Percentiles rank a stretch among this genome's conserved stretches.
These are phyloP conservation scores for Lydus trimaculatus DNA, from an alignment of 2,888 invertebrate genomes.

Conservation along the genomic window DNA sequence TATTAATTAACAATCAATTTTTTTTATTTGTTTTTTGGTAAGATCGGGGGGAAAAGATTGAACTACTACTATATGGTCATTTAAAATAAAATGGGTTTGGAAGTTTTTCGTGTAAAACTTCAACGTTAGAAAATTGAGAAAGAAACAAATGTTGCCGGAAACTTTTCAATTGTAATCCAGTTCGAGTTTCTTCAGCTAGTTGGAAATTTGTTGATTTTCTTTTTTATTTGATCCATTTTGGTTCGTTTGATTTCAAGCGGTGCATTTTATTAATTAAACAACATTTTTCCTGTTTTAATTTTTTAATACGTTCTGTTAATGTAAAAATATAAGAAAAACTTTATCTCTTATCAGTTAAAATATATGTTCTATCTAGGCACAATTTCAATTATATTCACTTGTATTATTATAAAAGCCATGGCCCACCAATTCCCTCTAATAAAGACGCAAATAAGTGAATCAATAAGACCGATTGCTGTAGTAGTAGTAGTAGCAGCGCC, in stretches of 20 bases:
- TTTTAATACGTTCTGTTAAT: not conserved
- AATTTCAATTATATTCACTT: not conserved
- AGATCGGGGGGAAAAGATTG: too few relatives aligned
- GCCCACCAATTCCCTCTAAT: conserved; percentile 15
- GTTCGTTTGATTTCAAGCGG: not conserved
- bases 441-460: conserved; percentile 19
- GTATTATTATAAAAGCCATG: conserved; percentile 1
- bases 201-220: not conserved
- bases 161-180: not conserved
- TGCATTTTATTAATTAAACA: not conserved
- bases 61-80: not conserved
- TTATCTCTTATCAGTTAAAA: not conserved
- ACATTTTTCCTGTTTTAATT: not conserved
- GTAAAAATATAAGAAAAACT: too few relatives aligned
- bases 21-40: not conserved
- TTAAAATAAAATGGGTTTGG: not conserved
- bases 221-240: not conserved
- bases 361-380: not conserved
- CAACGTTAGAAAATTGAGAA: not conserved
- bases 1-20: not conserved
- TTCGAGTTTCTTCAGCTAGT: not conserved
- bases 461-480: conserved; percentile 17
- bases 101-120: not conserved
- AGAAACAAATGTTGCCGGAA: not conserved
- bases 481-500: conserved; percentile 7